phyloP scores from a whole-genome alignment of 2,888 invertebrate species.

The Aethes cnicana region DNA sequence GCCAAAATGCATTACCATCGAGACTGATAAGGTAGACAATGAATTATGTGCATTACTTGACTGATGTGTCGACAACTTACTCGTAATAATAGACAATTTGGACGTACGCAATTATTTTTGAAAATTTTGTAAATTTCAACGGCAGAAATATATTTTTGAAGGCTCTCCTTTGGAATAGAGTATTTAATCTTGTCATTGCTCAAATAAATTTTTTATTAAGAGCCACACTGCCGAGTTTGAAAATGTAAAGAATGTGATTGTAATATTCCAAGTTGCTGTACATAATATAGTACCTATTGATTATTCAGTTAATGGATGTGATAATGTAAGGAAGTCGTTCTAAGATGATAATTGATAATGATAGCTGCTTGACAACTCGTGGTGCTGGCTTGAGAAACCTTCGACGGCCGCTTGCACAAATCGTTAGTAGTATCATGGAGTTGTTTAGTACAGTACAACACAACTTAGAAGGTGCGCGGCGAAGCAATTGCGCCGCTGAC shows the following conservation, averaged over 20 bases:
- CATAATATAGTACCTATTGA: slow-evolving; percentile 51
- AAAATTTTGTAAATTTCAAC: slow-evolving; percentile 67
- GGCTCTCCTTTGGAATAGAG: slow-evolving; percentile 77
- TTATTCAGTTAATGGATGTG: slow-evolving; percentile 73
- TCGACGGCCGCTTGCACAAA: slow-evolving; percentile 38
- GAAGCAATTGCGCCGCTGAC: no score
- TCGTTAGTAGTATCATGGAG: slow-evolving; percentile 50
- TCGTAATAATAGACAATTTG: slow-evolving; percentile 72
- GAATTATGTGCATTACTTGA: slow-evolving; percentile 15
- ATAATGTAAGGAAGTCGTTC: slow-evolving; percentile 68
- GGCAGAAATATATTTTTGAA: slow-evolving; percentile 73
- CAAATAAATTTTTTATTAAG: slow-evolving; percentile 75
- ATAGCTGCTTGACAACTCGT: slow-evolving; percentile 61
- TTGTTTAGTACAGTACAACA: slow-evolving; percentile 64
- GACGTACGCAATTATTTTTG: slow-evolving; percentile 72
- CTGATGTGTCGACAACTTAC: slow-evolving; percentile 62
- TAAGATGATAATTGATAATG: slow-evolving; percentile 56
- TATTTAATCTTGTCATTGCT: slow-evolving; percentile 75
- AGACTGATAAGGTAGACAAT: slow-evolving; percentile 75
- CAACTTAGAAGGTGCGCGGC: no score
- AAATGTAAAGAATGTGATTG: slow-evolving; percentile 63
- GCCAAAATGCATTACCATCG: slow-evolving; percentile 79
- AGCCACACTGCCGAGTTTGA: slow-evolving; percentile 74
- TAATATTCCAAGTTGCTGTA: slow-evolving; percentile 68
- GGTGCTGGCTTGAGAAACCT: slow-evolving; percentile 43